Evolutionary conservation across 2,113 vertebrate genomes (phyloP), one percentile per base, ranked within the genome.

Genomic region (Corythoichthys haematopterus): DNA sequence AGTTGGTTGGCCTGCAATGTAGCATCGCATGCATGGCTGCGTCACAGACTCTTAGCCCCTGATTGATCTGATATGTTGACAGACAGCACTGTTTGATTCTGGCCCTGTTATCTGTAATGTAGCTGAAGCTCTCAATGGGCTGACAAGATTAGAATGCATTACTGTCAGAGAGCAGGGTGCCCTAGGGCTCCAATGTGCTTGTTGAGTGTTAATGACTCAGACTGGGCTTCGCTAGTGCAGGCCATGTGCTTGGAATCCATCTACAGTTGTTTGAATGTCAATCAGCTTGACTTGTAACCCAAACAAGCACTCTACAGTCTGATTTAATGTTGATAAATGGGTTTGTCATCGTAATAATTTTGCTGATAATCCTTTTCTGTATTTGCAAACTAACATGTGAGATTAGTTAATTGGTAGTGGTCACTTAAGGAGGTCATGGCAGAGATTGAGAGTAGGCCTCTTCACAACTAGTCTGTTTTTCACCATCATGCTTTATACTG

Each of bases 81-180:
- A 83, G 82, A 79, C 85, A 81, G 84, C 57, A 48, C 74, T 37
- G 84, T 85, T 83, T 78, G 87, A 88, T 87, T 87, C 75, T 37
- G 65, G 78, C 80, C 74, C 76, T 89, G 85, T 89, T 91, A 90
- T 89, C 90, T 87, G 85, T 84, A 83, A 87, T 87, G 85, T 87
- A 88, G 80, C 82, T 71, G 70, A 79, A 81, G 73, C 87, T 88
- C 82, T 89, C 88, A 88, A 86, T 86, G 80, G 82, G 64, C 84
- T 85, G 88, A 87, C 77, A 83, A 85, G 85, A 91, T 91, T 91
- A 89, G 85, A 89, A 88, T 85, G 82, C 88, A 88, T 90, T 88
- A 86, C 79, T 85, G 87, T 86, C 84, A 84, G 87, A 87, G 75
- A 81, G 77, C 83, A 78, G 65, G 70, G 83, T 69, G 79, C 70